Evolutionary conservation across 2,888 invertebrate species (phyloP).

Genomic region (Odontothrips loti): DNA sequence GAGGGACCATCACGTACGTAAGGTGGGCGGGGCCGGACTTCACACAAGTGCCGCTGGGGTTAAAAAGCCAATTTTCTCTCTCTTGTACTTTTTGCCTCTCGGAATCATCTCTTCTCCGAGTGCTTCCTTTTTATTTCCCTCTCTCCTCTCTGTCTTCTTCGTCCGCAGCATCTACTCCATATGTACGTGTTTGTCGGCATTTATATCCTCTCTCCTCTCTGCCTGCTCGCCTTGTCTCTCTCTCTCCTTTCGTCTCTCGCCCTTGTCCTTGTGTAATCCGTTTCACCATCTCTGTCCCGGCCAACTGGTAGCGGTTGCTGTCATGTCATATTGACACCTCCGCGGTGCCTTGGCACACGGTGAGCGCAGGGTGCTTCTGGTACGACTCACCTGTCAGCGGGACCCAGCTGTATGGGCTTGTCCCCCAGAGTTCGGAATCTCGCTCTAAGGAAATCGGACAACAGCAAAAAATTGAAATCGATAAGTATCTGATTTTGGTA

Average conservation of each 20-base stretch:
- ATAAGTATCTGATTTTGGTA: too few species aligned
- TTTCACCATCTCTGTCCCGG: too few species aligned
- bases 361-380: too few species aligned
- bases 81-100: conserved; percentile 24
- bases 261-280: too few species aligned
- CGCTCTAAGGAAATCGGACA: too few species aligned
- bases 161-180: neutral
- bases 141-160: neutral
- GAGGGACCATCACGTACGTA: neutral
- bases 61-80: conserved; percentile 26
- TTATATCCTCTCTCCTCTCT: conserved; percentile 7
- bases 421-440: too few species aligned
- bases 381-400: too few species aligned
- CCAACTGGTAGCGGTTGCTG: neutral
- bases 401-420: too few species aligned
- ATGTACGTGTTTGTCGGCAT: neutral
- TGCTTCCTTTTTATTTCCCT: conserved; percentile 13
- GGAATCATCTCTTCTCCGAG: conserved; percentile 14
- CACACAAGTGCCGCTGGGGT: conserved; percentile 23
- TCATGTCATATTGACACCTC: conserved; percentile 5
- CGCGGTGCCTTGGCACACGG: neutral
- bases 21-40: conserved; percentile 18
- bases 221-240: neutral
- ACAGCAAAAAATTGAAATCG: too few species aligned
- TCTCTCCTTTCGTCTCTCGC: neutral